phyloP scores from a whole-genome alignment of 2,113 vertebrate species.

The Ancistrus triradiatus region DNA sequence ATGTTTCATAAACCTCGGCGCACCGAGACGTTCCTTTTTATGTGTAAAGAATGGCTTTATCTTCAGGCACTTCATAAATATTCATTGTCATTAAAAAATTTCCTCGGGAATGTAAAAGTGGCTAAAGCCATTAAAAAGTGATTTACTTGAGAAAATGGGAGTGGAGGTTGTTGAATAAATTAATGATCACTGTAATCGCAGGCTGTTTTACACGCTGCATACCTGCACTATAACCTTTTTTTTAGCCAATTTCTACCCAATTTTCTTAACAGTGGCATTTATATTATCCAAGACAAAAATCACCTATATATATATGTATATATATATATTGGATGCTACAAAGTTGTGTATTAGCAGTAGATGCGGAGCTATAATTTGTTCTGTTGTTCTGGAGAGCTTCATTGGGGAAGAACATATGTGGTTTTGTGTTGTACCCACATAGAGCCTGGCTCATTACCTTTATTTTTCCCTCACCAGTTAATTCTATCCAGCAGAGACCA shows the following conservation, averaged over 20 bases:
- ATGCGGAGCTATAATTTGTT: too few relatives aligned
- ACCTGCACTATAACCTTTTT: too few relatives aligned
- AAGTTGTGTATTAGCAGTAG: too few relatives aligned
- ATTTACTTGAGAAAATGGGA: slow-evolving; percentile 64
- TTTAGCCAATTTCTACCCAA: too few relatives aligned
- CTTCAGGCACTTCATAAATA: slow-evolving; percentile 53
- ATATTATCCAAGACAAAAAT: too few relatives aligned
- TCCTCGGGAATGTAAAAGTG: slow-evolving; percentile 52
- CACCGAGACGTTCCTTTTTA: too few relatives aligned
- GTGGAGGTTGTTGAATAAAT: slow-evolving; percentile 53
- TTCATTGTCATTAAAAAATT: slow-evolving; percentile 59
- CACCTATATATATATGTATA: too few relatives aligned
- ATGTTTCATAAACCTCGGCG: too few relatives aligned
- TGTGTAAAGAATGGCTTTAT: slow-evolving; percentile 45
- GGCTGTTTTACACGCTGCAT: slow-evolving; percentile 32
- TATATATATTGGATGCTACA: too few relatives aligned
- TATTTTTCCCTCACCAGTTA: background rate
- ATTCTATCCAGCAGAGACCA: slow-evolving; percentile 2
- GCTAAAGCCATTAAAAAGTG: slow-evolving; percentile 47
- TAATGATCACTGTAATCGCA: slow-evolving; percentile 57
- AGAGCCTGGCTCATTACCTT: slow-evolving; percentile 23
- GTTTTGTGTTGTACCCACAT: slow-evolving; percentile 37
- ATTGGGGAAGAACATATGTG: slow-evolving; percentile 14
- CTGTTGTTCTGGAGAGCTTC: background rate
- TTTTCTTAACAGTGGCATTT: too few relatives aligned